These are phyloP conservation scores for Iguana delicatissima DNA, from an alignment of 2,797 vertebrate species.

Conservation along the genomic window DNA sequence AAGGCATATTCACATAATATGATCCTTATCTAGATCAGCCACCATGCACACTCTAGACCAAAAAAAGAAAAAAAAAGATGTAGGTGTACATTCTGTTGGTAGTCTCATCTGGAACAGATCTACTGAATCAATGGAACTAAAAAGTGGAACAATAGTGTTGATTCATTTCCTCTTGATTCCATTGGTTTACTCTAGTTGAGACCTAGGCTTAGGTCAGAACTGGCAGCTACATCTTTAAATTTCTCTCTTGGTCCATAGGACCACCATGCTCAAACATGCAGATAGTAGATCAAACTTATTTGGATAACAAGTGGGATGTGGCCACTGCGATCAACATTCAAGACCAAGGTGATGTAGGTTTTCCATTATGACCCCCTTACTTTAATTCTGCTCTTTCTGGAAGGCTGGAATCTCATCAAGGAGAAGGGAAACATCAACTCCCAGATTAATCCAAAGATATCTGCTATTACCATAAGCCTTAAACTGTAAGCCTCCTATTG, in stretches of 20 bases:
- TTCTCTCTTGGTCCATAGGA: neutral
- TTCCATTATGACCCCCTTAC: neutral
- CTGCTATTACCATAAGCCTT: neutral
- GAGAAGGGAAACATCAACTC: neutral
- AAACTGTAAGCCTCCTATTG: neutral
- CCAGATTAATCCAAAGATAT: neutral
- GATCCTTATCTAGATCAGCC: no score
- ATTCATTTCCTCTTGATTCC: no score
- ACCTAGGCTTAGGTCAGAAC: neutral
- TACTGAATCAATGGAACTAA: no score
- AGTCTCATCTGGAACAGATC: no score
- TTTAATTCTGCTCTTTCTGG: neutral
- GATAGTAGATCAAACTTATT: neutral
- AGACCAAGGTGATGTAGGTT: neutral
- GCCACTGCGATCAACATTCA: neutral
- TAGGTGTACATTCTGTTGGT: no score
- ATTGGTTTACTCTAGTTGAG: no score
- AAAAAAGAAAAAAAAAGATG: no score
- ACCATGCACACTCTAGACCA: no score
- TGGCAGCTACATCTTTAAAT: neutral
- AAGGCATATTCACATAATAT: no score
- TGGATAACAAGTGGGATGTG: neutral
- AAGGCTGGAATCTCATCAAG: neutral
- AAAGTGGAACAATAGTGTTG: no score
- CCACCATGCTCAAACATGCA: neutral